A percentile compares a stretch with the other conserved stretches of the same genome.
Conservation (phyloP, 2,888 invertebrate species). For the Cactoblastis cactorum region DNA sequence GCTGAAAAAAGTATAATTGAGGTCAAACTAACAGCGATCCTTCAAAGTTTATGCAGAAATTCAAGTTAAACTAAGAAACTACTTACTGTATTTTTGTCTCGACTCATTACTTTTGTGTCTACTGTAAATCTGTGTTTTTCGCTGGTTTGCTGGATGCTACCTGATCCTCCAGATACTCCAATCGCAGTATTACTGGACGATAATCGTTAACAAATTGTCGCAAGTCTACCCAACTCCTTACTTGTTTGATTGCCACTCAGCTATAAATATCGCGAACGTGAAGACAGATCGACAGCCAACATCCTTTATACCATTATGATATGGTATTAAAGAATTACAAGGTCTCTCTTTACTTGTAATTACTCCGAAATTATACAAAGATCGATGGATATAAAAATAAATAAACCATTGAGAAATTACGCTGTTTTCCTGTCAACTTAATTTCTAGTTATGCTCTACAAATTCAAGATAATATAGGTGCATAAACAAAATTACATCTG, state of each 20-base stretch:
- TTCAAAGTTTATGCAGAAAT: too few relatives aligned
- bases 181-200: too few relatives aligned
- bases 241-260: constrained; percentile 8
- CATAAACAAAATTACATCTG: too few relatives aligned
- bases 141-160: too few relatives aligned
- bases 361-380: neutral
- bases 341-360: neutral
- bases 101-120: too few relatives aligned
- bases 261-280: constrained; percentile 10
- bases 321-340: neutral
- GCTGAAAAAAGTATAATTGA: too few relatives aligned
- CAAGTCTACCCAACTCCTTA: neutral
- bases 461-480: too few relatives aligned
- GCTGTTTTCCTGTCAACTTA: neutral
- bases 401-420: neutral
- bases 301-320: neutral
- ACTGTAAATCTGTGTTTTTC: too few relatives aligned
- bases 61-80: too few relatives aligned
- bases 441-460: neutral
- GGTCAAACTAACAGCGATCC: too few relatives aligned
- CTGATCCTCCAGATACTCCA: too few relatives aligned
- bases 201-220: neutral
- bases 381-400: neutral
- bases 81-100: too few relatives aligned
- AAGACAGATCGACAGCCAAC: constrained; percentile 9